Percentiles rank a stretch among this genome's conserved stretches.
Evolutionary conservation across 2,113 vertebrate species (phyloP).

Genomic region (Apodemus sylvaticus): DNA sequence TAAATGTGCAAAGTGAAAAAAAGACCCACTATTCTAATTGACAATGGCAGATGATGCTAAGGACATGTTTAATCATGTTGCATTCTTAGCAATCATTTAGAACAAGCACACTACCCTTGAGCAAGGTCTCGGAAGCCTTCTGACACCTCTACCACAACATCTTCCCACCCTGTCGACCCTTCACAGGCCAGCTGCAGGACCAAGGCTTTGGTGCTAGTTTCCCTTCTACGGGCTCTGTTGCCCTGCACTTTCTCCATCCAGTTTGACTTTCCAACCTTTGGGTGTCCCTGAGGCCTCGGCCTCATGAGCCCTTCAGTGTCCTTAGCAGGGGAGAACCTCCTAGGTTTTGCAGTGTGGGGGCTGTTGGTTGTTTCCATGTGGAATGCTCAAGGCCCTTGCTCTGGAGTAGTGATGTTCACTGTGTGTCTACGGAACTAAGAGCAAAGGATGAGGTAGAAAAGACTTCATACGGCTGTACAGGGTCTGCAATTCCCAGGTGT

Average conservation of each 20-base stretch:
- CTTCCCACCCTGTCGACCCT: too few species aligned
- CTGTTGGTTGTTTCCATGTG: background rate
- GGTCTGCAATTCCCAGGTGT: too few species aligned
- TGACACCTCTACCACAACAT: fast-evolving
- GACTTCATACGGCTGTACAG: fast-evolving
- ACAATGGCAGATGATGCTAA: background rate
- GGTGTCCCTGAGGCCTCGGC: background rate
- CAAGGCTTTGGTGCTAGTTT: fast-evolving
- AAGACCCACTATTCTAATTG: background rate
- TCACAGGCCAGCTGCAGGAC: fast-evolving
- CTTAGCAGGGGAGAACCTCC: background rate
- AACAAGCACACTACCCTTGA: background rate
- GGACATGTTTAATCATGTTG: background rate
- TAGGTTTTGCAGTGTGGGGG: background rate
- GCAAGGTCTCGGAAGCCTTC: background rate
- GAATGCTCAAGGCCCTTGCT: fast-evolving
- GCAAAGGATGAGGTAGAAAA: fast-evolving
- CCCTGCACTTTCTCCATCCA: background rate
- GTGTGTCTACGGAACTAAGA: too few species aligned
- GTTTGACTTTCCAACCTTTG: background rate
- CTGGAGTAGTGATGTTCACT: fast-evolving
- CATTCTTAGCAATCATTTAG: background rate
- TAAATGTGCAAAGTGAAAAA: conserved; percentile 6
- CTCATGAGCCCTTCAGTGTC: too few species aligned
- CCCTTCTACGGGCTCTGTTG: too few species aligned